Percentiles rank a stretch among this genome's conserved stretches.
phyloP scores from a whole-genome alignment of 2,888 invertebrate species.

The Lepidocyrtinus sp. region DNA sequence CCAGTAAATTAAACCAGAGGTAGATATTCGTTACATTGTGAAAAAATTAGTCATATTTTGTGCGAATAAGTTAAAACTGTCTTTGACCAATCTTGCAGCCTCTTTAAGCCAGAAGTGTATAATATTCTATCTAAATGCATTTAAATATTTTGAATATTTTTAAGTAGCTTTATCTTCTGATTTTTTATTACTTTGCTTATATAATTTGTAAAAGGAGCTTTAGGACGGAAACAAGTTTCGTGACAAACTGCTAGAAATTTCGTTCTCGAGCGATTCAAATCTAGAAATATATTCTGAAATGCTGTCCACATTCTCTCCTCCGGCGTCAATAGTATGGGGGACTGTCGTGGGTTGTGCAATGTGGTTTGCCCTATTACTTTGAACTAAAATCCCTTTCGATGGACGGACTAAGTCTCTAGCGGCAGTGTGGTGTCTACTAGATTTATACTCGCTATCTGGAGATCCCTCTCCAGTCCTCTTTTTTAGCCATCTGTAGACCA shows the following conservation, averaged over 20 bases:
- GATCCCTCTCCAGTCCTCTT: constrained; percentile 75
- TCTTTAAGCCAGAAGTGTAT: too few relatives aligned
- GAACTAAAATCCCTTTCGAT: constrained; percentile 12
- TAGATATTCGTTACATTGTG: too few relatives aligned
- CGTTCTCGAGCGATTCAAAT: constrained; percentile 43
- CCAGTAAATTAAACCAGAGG: too few relatives aligned
- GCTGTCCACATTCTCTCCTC: constrained; percentile 28
- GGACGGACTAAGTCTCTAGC: constrained; percentile 42
- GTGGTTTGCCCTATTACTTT: constrained; percentile 10
- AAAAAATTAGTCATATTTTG: too few relatives aligned
- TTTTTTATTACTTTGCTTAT: too few relatives aligned
- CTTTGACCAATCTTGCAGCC: too few relatives aligned
- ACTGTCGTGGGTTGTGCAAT: neutral
- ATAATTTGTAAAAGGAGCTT: too few relatives aligned
- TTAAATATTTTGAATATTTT: too few relatives aligned
- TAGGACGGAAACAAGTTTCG: constrained; percentile 45
- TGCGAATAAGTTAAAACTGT: too few relatives aligned
- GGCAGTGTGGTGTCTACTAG: constrained; percentile 25
- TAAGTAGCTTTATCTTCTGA: too few relatives aligned
- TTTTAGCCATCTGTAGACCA: constrained; percentile 78
- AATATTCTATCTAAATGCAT: too few relatives aligned
- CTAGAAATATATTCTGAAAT: constrained; percentile 41
- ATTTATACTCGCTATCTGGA: constrained; percentile 71
- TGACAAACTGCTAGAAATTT: constrained; percentile 44
- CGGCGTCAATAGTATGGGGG: constrained; percentile 7